phyloP scores from a whole-genome alignment of 92 coral and sea anemone genomes.

The Siderastrea siderea region DNA sequence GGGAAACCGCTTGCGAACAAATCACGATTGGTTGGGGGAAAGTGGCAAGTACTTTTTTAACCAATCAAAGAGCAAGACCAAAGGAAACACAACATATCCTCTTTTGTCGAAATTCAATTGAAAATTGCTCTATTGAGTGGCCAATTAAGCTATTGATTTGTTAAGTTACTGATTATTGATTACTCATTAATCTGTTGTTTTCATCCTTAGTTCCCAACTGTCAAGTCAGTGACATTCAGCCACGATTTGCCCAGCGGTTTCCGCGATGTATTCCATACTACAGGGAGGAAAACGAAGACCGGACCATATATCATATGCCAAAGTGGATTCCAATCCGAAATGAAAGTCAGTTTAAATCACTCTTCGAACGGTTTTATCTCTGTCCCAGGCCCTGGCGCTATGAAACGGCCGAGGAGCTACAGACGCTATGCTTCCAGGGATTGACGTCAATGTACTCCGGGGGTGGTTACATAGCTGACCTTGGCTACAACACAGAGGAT shows the following conservation, averaged over 20 bases:
- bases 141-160: no score
- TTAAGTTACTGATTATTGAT: not conserved
- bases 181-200: not conserved
- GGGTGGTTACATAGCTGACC: conserved; percentile 88
- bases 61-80: no score
- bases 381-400: conserved; percentile 94
- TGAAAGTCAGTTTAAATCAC: conserved; percentile 16
- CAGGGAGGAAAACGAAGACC: conserved; percentile 61
- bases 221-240: not conserved
- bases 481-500: conserved; percentile 81
- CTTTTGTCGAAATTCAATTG: no score
- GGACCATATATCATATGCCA: conserved; percentile 71
- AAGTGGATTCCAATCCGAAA: conserved; percentile 78
- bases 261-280: conserved; percentile 74
- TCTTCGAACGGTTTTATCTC: conserved; percentile 36
- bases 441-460: conserved; percentile 72
- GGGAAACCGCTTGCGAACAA: no score
- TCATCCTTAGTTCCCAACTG: conserved; percentile 20
- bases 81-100: no score
- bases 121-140: no score
- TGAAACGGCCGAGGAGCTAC: conserved; percentile 50
- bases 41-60: no score
- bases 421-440: conserved; percentile 68
- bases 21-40: no score
- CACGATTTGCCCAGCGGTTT: conserved; percentile 39